These are phyloP conservation scores for Patagioenas fasciata DNA, from an alignment of 2,113 vertebrate genomes.

Conservation along the genomic window DNA sequence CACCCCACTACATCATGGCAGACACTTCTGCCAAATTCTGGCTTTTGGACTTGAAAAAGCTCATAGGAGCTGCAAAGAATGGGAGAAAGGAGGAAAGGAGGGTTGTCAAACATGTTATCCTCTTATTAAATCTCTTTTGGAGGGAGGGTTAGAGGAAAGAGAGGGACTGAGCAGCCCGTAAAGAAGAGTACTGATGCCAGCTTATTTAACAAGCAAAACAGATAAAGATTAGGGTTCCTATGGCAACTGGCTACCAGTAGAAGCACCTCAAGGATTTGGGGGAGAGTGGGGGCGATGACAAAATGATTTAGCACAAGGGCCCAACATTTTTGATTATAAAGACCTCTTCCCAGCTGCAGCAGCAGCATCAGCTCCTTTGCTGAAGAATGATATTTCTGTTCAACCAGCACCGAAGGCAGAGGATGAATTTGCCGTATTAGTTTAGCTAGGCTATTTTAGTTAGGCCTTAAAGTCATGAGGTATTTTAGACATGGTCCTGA, in stretches of 20 bases:
- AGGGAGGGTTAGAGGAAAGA: background rate
- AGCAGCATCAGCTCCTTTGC: background rate
- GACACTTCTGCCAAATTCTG: background rate
- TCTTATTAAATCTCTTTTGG: background rate
- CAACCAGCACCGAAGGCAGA: background rate
- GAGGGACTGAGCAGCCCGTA: background rate
- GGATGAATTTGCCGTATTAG: background rate
- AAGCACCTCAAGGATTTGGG: constrained; percentile 54
- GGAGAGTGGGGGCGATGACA: background rate
- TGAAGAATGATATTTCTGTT: background rate
- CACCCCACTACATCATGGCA: background rate
- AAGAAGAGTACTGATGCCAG: constrained; percentile 24
- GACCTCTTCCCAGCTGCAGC: background rate
- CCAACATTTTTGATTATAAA: constrained; percentile 47
- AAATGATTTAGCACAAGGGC: constrained; percentile 20
- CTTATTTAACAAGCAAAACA: constrained; percentile 63
- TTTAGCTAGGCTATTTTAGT: background rate
- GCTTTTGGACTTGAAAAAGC: background rate
- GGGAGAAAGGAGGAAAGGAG: background rate
- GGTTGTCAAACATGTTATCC: background rate
- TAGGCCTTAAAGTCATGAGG: background rate
- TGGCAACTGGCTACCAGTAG: constrained; percentile 67
- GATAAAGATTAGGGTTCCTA: constrained; percentile 77
- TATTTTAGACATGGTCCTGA: background rate
- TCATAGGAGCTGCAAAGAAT: background rate